phyloP scores from a whole-genome alignment of 2,797 vertebrate genomes.

The Sebastes baramenuke region DNA sequence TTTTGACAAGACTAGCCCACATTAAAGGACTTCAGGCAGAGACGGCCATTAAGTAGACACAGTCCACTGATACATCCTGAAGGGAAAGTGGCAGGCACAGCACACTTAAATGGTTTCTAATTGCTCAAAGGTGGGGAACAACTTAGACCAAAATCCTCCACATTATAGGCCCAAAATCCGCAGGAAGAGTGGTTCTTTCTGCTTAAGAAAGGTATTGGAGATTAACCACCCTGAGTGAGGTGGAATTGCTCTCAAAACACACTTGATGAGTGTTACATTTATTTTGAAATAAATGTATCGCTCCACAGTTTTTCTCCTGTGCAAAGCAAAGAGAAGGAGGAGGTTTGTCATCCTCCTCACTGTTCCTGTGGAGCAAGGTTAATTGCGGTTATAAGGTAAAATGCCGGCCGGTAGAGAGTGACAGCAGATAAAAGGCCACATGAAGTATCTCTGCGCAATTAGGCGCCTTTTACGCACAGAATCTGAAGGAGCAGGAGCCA shows the following conservation, averaged over 20 bases:
- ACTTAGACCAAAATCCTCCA: not conserved
- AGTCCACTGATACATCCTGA: conserved; percentile 34
- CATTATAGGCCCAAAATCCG: not conserved
- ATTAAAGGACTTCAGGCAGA: conserved; percentile 66
- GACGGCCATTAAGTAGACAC: conserved; percentile 75
- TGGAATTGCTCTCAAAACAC: not conserved
- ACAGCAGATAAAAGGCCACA: conserved; percentile 36
- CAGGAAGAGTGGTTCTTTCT: not conserved
- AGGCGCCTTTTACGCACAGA: conserved; percentile 26
- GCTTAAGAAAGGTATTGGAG: not conserved
- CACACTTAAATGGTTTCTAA: conserved; percentile 22
- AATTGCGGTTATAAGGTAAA: conserved; percentile 30
- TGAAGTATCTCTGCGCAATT: conserved; percentile 18
- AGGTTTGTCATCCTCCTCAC: not conserved
- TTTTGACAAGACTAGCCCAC: conserved; percentile 59
- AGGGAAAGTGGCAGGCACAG: conserved; percentile 26
- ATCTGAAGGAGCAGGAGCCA: not conserved
- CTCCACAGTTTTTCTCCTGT: not conserved
- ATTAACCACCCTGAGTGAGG: not conserved
- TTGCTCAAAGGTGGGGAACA: conserved; percentile 26
- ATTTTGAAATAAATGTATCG: not conserved
- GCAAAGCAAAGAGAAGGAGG: not conserved
- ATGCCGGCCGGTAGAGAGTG: not conserved
- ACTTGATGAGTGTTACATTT: not conserved
- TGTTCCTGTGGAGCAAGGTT: conserved; percentile 12